These are phyloP conservation scores for Nomada ruficornis DNA, from an alignment of 2,888 invertebrate species.

Conservation along the genomic window DNA sequence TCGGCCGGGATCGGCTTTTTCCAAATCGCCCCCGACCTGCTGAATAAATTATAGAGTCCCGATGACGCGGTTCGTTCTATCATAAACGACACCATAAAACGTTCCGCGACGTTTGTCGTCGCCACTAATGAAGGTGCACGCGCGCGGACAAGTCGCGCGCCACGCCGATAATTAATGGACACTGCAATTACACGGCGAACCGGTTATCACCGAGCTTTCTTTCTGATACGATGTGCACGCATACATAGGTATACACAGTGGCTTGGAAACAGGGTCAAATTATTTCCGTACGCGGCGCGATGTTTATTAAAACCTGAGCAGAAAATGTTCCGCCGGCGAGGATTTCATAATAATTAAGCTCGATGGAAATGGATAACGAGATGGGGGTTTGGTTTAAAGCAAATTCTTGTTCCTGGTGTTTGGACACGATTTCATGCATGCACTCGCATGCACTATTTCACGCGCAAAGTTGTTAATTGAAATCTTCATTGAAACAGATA, in stretches of 20 bases:
- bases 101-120: slow-evolving; percentile 55
- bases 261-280: too few relatives aligned
- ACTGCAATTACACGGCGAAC: slow-evolving; percentile 57
- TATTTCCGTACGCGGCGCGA: too few relatives aligned
- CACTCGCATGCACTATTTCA: too few relatives aligned
- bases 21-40: neutral
- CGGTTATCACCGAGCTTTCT: slow-evolving; percentile 61
- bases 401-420: too few relatives aligned
- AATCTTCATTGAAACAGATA: too few relatives aligned
- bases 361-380: too few relatives aligned
- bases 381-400: too few relatives aligned
- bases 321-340: too few relatives aligned
- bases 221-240: slow-evolving; percentile 46
- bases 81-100: slow-evolving; percentile 55
- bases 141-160: slow-evolving; percentile 40
- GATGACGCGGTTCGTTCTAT: slow-evolving; percentile 19
- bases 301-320: too few relatives aligned
- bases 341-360: too few relatives aligned
- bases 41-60: slow-evolving; percentile 35
- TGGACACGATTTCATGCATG: too few relatives aligned
- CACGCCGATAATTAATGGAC: slow-evolving; percentile 59
- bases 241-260: neutral
- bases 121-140: slow-evolving; percentile 59
- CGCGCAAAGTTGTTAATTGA: too few relatives aligned
- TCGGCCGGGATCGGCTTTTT: neutral